These are phyloP conservation scores for Synchiropus splendidus DNA, from an alignment of 2,113 vertebrate species.

Conservation along the genomic window DNA sequence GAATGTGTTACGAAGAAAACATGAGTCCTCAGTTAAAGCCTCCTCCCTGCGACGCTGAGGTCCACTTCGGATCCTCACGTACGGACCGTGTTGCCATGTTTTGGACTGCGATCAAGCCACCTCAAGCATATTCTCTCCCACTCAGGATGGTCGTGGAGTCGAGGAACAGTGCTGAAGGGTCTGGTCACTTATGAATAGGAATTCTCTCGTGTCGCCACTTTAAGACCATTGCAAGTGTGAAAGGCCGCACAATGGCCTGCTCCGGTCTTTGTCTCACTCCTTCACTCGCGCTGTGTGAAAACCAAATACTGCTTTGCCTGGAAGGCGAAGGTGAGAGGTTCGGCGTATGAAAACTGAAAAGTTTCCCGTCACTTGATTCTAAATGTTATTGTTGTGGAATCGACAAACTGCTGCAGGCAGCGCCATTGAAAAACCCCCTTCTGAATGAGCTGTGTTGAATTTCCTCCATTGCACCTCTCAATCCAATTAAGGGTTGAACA, in stretches of 20 bases:
- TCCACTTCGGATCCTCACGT: no score
- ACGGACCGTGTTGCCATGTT: no score
- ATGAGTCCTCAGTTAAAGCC: no score
- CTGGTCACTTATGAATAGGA: conserved; percentile 70
- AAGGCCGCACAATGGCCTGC: conserved; percentile 69
- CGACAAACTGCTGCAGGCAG: conserved; percentile 55
- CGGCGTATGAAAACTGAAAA: conserved; percentile 61
- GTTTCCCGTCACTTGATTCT: conserved; percentile 45
- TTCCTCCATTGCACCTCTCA: conserved; percentile 69
- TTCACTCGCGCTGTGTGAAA: conserved; percentile 77
- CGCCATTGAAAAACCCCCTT: conserved; percentile 61
- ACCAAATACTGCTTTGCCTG: conserved; percentile 69
- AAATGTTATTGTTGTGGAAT: conserved; percentile 53
- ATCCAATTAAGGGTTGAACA: conserved; percentile 93
- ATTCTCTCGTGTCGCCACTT: conserved; percentile 79
- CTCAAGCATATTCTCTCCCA: conserved; percentile 64
- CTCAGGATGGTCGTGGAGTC: conserved; percentile 68
- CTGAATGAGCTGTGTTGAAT: conserved; percentile 72
- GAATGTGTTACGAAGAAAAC: no score
- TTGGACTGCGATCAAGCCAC: no score
- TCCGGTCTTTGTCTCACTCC: conserved; percentile 74
- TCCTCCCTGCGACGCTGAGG: no score
- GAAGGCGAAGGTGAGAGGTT: conserved; percentile 48
- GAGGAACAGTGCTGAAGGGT: conserved; percentile 65
- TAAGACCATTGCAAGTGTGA: conserved; percentile 80